These are phyloP conservation scores for Troides aeacus DNA, from an alignment of 2,888 invertebrate species.

Conservation along the genomic window DNA sequence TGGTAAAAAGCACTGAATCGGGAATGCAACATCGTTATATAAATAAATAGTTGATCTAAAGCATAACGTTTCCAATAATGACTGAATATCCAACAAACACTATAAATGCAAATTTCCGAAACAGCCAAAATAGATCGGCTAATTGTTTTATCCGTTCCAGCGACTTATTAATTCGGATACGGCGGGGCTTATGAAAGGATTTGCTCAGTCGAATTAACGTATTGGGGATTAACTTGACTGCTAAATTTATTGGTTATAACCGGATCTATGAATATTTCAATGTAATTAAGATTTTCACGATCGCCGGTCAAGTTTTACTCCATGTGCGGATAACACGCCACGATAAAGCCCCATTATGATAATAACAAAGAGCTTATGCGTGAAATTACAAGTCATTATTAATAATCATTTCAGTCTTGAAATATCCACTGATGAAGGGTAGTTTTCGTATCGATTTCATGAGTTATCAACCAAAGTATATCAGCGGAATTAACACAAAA, in stretches of 20 bases:
- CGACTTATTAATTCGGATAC: conserved; percentile 28
- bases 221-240: conserved; percentile 20
- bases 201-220: conserved; percentile 25
- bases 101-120: conserved; percentile 22
- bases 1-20: too few relatives aligned
- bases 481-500: too few relatives aligned
- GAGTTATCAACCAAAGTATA: too few relatives aligned
- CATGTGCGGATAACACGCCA: too few relatives aligned
- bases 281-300: conserved; percentile 21
- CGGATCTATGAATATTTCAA: conserved; percentile 19
- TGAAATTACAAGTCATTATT: too few relatives aligned
- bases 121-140: conserved; percentile 17
- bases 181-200: conserved; percentile 24
- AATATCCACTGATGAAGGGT: too few relatives aligned
- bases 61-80: neutral
- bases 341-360: too few relatives aligned
- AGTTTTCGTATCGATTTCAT: too few relatives aligned
- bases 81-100: conserved; percentile 5
- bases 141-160: conserved; percentile 22
- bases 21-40: too few relatives aligned
- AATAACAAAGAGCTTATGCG: too few relatives aligned
- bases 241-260: conserved; percentile 23
- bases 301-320: neutral
- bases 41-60: too few relatives aligned
- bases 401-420: too few relatives aligned